phyloP scores from a whole-genome alignment of 2,113 vertebrate genomes.

The Cheirogaleus medius region DNA sequence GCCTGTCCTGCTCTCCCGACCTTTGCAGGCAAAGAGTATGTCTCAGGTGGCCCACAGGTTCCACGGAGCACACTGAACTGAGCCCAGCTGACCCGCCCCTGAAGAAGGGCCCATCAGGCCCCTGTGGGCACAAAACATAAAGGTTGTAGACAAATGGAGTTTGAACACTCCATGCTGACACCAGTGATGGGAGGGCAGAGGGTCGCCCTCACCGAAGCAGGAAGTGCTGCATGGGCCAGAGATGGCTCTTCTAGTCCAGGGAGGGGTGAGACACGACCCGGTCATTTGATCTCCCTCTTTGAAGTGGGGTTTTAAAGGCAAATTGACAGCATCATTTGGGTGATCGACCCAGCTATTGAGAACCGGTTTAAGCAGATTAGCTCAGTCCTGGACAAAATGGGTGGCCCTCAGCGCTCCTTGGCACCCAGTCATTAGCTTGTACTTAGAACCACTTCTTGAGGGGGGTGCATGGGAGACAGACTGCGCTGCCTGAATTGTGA shows the following conservation, averaged over 20 bases:
- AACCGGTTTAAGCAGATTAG: constrained; percentile 22
- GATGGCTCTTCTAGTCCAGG: too few relatives aligned
- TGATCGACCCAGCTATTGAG: background rate
- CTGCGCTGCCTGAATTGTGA: background rate
- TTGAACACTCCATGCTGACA: background rate
- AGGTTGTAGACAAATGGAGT: background rate
- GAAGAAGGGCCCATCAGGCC: background rate
- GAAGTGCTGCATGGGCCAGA: background rate
- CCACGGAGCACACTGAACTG: rapidly evolving
- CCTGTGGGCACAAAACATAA: rapidly evolving
- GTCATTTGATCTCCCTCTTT: background rate
- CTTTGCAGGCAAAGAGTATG: background rate
- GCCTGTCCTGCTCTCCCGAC: background rate
- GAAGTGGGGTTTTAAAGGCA: constrained; percentile 39
- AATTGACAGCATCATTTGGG: constrained; percentile 21
- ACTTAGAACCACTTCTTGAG: background rate
- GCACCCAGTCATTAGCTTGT: background rate
- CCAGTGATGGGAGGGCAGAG: background rate
- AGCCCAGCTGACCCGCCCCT: rapidly evolving
- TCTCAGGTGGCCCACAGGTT: background rate
- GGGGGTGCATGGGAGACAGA: background rate
- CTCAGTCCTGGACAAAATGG: background rate
- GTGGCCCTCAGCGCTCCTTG: background rate
- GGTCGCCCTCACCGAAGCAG: background rate
- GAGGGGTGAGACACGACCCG: background rate